Base-by-base conservation (phyloP, 2,113 vertebrate genomes). In the Triplophysa rosa region DNA sequence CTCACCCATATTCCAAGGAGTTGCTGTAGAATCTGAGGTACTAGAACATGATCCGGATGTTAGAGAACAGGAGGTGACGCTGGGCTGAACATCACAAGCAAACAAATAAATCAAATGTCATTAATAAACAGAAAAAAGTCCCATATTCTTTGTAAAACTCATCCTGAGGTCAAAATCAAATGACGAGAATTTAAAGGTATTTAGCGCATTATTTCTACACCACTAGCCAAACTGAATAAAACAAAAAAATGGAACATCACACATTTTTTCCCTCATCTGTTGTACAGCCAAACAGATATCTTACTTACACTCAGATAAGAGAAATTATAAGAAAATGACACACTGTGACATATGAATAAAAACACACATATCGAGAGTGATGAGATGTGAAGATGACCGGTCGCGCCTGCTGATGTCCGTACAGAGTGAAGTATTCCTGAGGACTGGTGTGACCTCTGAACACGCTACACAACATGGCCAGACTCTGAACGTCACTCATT, bases 381-480 rank as follows among this genome's bases (percentile, higher is more conserved):
- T 95, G 94, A 0, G 93, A 85, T 1, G 93, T 88, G 61, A 94
- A 86, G 79, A 87, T 87, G 67, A 92, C 86, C 42, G 93, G 82
- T 47, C 95, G 95, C 4, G 91, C 88, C 2, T 90, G 86, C 0
- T 94, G 93, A 12, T 92, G 91, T 11, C 93, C 93, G 0, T 88
- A 93, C 13, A 94, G 91, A 17, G 87, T 88, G 4, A 86, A 89
- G 21, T 87, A 83, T 16, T 97, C 96, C 67, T 94, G 93, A 1
- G 94, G 91, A 70, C 90, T 91, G 77, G 93, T 90, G 24, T 96
- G 95, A 77, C 94, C 93, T 89, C 94, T 93, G 84, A 98, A 99
- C 67, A 99, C 95, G 0, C 97, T 97, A 91, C 97, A 99, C 56
- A 99, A 91, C 98, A 99, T 98, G 47, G 97, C 98, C 87, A 99